A percentile compares a stretch with the other conserved stretches of the same genome.
Conservation (phyloP, 1,140 invertebrate species). For the Vanessa atalanta region DNA sequence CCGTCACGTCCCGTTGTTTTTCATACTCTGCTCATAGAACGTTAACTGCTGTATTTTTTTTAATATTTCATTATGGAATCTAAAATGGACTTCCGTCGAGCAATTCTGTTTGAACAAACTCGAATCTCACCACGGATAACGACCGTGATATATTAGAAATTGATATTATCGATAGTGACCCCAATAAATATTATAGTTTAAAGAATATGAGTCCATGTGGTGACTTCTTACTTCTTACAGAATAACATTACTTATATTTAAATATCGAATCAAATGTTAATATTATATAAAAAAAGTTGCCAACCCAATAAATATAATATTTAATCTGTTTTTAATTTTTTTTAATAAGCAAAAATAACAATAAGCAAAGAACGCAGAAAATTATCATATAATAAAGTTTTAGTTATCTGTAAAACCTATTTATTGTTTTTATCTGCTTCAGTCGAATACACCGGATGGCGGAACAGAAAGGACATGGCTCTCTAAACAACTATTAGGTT, state of each 20-base stretch:
- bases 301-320: no score
- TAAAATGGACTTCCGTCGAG: neutral
- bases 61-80: constrained; percentile 13
- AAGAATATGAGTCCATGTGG: no score
- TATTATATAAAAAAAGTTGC: no score
- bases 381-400: neutral
- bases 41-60: constrained; percentile 26
- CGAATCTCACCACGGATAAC: neutral
- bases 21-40: constrained; percentile 22
- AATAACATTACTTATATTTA: no score
- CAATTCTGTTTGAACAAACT: neutral
- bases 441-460: neutral
- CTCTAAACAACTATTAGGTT: constrained; percentile 41
- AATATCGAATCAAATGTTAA: no score
- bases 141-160: no score
- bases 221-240: no score
- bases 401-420: constrained; percentile 5
- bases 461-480: constrained; percentile 27
- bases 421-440: constrained; percentile 8
- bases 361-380: neutral
- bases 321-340: no score
- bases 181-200: no score
- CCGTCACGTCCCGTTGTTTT: constrained; percentile 37
- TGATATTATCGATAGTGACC: no score
- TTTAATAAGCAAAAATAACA: no score